A percentile compares a stretch with the other conserved stretches of the same genome.
Conservation (phyloP, 2,888 invertebrate species). For the Cryptocheilus praepositus region DNA sequence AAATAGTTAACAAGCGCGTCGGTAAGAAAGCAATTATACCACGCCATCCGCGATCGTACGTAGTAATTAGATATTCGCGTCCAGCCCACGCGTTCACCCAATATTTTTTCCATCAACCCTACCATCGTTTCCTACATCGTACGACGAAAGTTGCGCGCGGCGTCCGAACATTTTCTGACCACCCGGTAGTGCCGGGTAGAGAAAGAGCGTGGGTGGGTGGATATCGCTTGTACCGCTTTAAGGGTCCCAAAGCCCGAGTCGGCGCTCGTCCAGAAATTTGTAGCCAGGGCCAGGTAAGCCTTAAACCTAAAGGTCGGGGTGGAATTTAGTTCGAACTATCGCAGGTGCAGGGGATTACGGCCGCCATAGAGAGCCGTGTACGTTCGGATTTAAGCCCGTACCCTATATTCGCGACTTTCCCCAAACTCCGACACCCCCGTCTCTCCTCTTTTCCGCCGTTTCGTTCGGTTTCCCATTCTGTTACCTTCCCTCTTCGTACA, state of each 20-base stretch:
- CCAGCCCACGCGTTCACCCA: no score
- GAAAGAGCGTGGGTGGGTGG: conserved; percentile 14
- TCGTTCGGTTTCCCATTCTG: neutral
- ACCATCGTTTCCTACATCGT: no score
- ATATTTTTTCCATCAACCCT: no score
- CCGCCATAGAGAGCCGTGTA: conserved; percentile 16
- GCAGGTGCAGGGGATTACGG: conserved; percentile 47
- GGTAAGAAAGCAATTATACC: no score
- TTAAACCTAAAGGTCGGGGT: conserved; percentile 30
- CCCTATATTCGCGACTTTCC: conserved; percentile 14
- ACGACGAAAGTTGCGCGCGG: no score
- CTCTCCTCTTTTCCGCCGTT: neutral
- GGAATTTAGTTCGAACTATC: conserved; percentile 47
- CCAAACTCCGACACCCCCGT: neutral
- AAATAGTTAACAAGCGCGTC: no score
- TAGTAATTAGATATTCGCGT: no score
- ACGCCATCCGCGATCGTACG: no score
- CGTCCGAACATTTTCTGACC: neutral
- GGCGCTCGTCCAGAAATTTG: conserved; percentile 48
- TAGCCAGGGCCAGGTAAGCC: conserved; percentile 37
- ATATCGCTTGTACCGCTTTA: conserved; percentile 44
- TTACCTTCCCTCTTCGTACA: no score
- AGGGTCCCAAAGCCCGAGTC: conserved; percentile 34
- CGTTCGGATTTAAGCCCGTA: conserved; percentile 32
- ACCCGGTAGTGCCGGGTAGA: no score